Conservation (phyloP, 2,888 invertebrate genomes). For the Gortyna flavago region DNA sequence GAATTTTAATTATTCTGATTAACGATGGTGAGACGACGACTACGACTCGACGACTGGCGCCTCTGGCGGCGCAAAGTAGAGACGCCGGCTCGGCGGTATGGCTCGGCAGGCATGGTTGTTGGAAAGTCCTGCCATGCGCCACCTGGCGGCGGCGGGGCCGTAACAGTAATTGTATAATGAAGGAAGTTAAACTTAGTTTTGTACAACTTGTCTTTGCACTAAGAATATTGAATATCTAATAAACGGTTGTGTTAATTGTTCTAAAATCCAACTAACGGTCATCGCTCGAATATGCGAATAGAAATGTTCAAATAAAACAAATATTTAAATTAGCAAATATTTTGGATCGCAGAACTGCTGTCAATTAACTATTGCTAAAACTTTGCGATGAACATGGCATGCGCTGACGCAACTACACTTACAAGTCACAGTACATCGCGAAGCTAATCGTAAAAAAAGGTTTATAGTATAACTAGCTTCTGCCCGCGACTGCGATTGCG, state of each 20-base stretch:
- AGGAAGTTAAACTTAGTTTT: slow-evolving; percentile 1
- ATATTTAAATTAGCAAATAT: slow-evolving; percentile 38
- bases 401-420: slow-evolving; percentile 38
- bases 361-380: slow-evolving; percentile 55
- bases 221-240: not conserved
- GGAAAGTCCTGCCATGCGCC: no score
- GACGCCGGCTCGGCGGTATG: no score
- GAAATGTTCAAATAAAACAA: slow-evolving; percentile 23
- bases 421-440: slow-evolving; percentile 34
- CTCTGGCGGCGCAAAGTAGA: no score
- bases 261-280: slow-evolving; percentile 13
- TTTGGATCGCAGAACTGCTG: slow-evolving; percentile 8
- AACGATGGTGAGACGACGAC: no score
- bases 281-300: slow-evolving; percentile 13
- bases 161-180: no score
- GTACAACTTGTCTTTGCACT: not conserved
- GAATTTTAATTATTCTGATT: no score
- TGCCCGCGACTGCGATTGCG: not conserved
- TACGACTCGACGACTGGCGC: no score
- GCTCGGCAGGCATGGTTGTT: no score
- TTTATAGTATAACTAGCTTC: slow-evolving; percentile 1
- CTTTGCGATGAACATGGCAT: slow-evolving; percentile 34
- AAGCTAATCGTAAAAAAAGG: slow-evolving; percentile 51
- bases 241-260: slow-evolving; percentile 18
- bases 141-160: no score